Conservation (phyloP, 2,888 invertebrate genomes). For the Cephus runcator region DNA sequence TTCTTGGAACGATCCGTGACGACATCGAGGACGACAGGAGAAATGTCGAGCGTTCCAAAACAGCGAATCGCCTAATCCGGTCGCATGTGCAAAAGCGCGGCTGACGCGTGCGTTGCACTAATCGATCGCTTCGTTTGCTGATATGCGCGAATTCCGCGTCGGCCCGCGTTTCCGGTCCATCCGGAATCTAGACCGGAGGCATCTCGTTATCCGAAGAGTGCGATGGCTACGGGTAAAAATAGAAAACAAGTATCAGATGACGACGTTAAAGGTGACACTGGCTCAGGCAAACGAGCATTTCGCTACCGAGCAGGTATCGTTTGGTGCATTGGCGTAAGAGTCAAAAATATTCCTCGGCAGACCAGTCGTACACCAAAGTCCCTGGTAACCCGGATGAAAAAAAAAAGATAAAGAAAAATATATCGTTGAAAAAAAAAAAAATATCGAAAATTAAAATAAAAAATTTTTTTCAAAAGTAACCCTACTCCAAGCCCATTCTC, state of each 20-base stretch:
- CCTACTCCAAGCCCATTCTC: not conserved
- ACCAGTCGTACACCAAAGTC: not conserved
- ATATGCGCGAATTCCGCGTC: conserved; percentile 19
- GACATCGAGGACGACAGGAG: too few relatives aligned
- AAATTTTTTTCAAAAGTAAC: too few relatives aligned
- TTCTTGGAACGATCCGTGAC: too few relatives aligned
- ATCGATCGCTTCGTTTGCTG: conserved; percentile 13
- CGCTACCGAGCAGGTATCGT: not conserved
- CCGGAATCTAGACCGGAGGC: not conserved
- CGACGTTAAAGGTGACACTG: conserved; percentile 17
- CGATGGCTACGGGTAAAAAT: not conserved
- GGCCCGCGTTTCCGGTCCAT: conserved; percentile 28
- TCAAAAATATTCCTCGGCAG: not conserved
- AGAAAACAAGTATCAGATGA: not conserved
- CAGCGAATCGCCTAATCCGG: too few relatives aligned
- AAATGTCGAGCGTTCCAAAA: too few relatives aligned
- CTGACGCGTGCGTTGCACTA: conserved; percentile 16
- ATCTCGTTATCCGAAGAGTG: not conserved
- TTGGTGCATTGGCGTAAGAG: conserved; percentile 1
- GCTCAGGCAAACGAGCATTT: not conserved
- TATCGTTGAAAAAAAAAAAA: too few relatives aligned
- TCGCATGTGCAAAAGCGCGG: not conserved
- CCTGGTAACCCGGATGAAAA: too few relatives aligned
- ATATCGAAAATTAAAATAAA: too few relatives aligned
- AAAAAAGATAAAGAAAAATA: too few relatives aligned